Evolutionary conservation across 2,113 vertebrate species (phyloP).

Genomic region (Lagopus muta): DNA sequence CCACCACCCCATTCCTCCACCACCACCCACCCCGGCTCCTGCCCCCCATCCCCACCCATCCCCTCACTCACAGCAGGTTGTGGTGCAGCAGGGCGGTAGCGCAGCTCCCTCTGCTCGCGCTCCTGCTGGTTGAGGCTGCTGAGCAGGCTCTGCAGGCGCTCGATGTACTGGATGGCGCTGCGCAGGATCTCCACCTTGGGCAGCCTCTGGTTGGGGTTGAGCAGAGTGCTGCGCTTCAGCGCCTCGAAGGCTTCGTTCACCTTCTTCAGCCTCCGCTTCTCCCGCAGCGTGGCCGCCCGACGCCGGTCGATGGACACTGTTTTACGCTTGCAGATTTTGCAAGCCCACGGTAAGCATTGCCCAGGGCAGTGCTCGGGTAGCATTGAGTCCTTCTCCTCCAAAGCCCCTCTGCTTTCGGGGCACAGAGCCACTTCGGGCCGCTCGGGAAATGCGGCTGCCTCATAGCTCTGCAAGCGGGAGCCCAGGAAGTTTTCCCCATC

Average conservation of each 20-base stretch:
- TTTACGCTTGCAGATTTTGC: slow-evolving; percentile 95
- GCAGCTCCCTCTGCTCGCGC: slow-evolving; percentile 84
- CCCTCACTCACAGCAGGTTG: slow-evolving; percentile 84
- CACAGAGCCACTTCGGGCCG: slow-evolving; percentile 86
- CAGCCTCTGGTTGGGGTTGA: slow-evolving; percentile 98
- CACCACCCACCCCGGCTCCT: no score
- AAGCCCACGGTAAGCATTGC: slow-evolving; percentile 97
- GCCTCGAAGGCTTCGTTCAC: slow-evolving; percentile 99
- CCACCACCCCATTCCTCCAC: neutral
- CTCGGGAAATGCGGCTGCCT: slow-evolving; percentile 86
- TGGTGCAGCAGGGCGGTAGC: slow-evolving; percentile 73
- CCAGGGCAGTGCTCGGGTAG: slow-evolving; percentile 90
- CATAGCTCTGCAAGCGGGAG: slow-evolving; percentile 86
- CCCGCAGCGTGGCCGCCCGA: slow-evolving; percentile 91
- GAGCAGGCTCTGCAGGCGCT: slow-evolving; percentile 94
- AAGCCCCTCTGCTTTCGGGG: slow-evolving; percentile 73
- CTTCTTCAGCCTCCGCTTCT: slow-evolving; percentile 95
- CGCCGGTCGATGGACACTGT: slow-evolving; percentile 93
- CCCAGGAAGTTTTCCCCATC: slow-evolving; percentile 92
- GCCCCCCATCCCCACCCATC: no score
- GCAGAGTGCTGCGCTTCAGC: slow-evolving; percentile 94
- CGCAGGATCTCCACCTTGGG: slow-evolving; percentile 98
- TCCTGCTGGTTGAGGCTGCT: slow-evolving; percentile 97
- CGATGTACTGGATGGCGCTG: slow-evolving; percentile 98
- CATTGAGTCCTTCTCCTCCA: slow-evolving; percentile 89